These are phyloP conservation scores for Protophormia terraenovae DNA, from an alignment of 2,888 invertebrate species.

Conservation along the genomic window DNA sequence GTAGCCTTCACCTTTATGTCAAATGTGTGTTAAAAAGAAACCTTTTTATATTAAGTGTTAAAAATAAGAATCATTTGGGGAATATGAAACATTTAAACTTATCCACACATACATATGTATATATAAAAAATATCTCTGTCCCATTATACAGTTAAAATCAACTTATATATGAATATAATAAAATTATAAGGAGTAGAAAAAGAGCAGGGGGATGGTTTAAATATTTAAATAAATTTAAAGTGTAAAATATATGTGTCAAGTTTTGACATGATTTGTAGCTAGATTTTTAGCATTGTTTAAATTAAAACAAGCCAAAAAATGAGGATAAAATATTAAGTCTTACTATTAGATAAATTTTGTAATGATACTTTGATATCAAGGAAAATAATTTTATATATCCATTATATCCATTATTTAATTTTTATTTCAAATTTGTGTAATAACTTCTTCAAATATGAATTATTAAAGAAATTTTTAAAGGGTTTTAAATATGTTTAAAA, in stretches of 20 bases:
- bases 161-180: neutral
- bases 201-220: neutral
- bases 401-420: too few species aligned
- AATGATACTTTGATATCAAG: too few species aligned
- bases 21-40: neutral
- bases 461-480: too few species aligned
- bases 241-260: neutral
- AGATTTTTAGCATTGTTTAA: neutral
- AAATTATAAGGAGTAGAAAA: neutral
- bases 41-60: constrained; percentile 13
- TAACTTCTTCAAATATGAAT: too few species aligned
- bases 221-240: neutral
- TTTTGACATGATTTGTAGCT: neutral
- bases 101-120: too few species aligned
- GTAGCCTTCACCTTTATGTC: constrained; percentile 20
- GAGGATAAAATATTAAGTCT: too few species aligned
- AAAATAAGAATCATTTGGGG: constrained; percentile 13
- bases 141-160: neutral
- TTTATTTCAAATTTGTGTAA: too few species aligned
- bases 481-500: too few species aligned
- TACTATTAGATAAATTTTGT: too few species aligned
- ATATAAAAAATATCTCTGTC: neutral
- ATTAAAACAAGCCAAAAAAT: too few species aligned
- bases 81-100: neutral
- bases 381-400: too few species aligned